These are phyloP conservation scores for Ceratina calcarata DNA, from an alignment of 1,140 invertebrate genomes.

Conservation along the genomic window DNA sequence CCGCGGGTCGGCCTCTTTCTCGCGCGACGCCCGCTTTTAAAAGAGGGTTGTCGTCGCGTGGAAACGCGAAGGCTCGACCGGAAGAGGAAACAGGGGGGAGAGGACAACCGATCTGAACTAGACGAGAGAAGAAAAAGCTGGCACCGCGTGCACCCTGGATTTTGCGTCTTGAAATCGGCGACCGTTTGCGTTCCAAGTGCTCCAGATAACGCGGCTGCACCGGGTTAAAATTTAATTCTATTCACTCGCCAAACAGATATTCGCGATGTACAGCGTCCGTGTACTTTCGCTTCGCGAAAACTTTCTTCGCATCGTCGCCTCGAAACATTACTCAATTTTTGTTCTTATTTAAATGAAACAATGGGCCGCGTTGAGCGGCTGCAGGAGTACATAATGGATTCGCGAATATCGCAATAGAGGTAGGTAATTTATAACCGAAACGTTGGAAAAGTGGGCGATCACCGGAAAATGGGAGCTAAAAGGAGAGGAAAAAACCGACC, in stretches of 20 bases:
- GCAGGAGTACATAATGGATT: background rate
- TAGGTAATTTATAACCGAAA: background rate
- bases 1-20: background rate
- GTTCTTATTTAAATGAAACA: no score
- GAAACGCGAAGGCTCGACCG: background rate
- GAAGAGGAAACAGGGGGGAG: background rate
- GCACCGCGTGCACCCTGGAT: no score
- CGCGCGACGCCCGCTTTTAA: background rate
- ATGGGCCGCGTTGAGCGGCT: no score
- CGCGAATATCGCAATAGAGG: background rate
- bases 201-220: background rate
- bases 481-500: background rate
- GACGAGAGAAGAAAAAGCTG: background rate
- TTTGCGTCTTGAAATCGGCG: constrained; percentile 18
- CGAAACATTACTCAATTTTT: no score
- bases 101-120: background rate
- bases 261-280: background rate
- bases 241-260: constrained; percentile 1
- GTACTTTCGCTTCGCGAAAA: background rate
- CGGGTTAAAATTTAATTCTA: constrained; percentile 17
- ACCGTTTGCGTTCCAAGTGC: constrained; percentile 10
- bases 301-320: no score
- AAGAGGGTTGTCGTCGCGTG: background rate
- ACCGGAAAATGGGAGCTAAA: background rate
- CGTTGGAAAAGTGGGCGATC: background rate